Evolutionary conservation across 2,888 invertebrate genomes (phyloP), one percentile per base, ranked within the genome.

Genomic region (Callyntrura guangdongensis): DNA sequence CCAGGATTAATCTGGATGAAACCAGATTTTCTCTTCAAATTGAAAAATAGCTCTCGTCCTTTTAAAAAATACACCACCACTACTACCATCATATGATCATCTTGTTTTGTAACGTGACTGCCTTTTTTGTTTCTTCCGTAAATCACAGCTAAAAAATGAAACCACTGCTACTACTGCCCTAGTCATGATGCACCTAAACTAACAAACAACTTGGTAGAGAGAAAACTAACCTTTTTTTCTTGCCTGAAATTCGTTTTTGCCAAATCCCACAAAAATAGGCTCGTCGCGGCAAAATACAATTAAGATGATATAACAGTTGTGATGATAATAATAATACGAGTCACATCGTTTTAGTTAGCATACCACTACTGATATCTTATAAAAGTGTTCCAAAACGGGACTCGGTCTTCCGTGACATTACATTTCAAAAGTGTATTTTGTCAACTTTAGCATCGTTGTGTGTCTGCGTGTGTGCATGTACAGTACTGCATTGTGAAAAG

Each of bases 321-420:
- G 8, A 59, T 59, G 8, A 36, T 36, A 36, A 53, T 53, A 53
- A 3, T 53, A n/a, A 14, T 53, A 9, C 53, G 49, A 11, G 6
- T 49, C 6, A 25, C 22, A 69, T 22, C 22, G 4, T 72, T 27
- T 9, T 12, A 20, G 20, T 11, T 1, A 17, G 20, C 1, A 17
- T 64, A 22, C 36, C 6, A 36, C 36, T 12, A 64, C 17, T 45
- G 12, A 1, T 11, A 59, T 59, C 14, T 17, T 88, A 82, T 83
- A 74, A 83, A 47, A 59, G 53, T 20, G 83, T 84, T 89, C 90
- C 90, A 90, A 90, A 90, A 90, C 69, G 59, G 25, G 59, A 59
- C 61, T 82, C 83, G 77, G 64, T 86, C 90, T 90, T 59, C 86
- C 83, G 90, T 90, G 82, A 90, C 86, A 90, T 90, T 90, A 77